Conservation (phyloP, 2,888 invertebrate species). For the Epinotia ramella region DNA sequence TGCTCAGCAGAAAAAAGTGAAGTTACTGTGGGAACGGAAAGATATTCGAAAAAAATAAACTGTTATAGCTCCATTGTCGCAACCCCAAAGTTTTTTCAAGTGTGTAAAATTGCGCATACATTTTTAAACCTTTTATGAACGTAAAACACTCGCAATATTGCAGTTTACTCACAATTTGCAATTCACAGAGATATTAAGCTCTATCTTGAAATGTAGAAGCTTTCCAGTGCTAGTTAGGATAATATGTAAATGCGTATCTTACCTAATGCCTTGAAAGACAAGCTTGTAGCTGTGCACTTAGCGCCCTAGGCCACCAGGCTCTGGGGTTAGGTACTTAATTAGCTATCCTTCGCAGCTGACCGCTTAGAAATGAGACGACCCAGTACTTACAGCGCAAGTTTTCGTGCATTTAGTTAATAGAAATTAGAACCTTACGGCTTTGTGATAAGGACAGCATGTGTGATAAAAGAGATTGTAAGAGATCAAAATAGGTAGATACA, state of each 20-base stretch:
- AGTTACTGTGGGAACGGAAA: too few species aligned
- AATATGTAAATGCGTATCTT: conserved; percentile 58
- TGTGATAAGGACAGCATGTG: not conserved
- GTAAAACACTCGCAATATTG: not conserved
- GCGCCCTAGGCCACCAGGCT: conserved; percentile 69
- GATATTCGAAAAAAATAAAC: too few species aligned
- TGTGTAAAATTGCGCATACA: not conserved
- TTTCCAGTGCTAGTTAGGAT: conserved; percentile 50
- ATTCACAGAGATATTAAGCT: conserved; percentile 66
- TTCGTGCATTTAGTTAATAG: not conserved
- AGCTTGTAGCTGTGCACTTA: conserved; percentile 75
- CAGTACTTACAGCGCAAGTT: conserved; percentile 8
- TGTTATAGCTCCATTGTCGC: too few species aligned
- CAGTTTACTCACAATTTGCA: conserved; percentile 60
- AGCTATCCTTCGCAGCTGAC: conserved; percentile 80
- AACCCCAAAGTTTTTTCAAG: not conserved
- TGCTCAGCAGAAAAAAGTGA: too few species aligned
- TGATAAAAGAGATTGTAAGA: not conserved
- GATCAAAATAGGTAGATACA: not conserved
- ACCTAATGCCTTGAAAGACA: conserved; percentile 67
- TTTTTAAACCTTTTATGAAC: not conserved
- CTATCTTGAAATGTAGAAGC: conserved; percentile 44
- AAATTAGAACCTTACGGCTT: not conserved
- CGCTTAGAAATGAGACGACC: conserved; percentile 70
- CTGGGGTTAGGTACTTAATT: conserved; percentile 82